Evolutionary conservation across 2,113 vertebrate species (phyloP), one percentile per base, ranked within the genome.

Genomic region (Oxygymnocypris stewartii): DNA sequence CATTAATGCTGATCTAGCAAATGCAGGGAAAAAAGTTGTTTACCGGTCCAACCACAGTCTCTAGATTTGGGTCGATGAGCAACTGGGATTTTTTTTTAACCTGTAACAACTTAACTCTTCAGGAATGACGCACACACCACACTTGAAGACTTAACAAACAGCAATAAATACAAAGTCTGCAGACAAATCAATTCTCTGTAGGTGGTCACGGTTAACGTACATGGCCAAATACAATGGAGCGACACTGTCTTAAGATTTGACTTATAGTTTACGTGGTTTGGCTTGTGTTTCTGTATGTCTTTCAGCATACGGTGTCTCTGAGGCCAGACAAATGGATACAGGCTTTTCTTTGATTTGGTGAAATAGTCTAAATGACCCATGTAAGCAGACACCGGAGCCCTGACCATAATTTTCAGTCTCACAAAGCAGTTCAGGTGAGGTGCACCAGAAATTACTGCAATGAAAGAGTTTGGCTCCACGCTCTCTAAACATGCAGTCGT

Each of bases 391-490:
- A 40, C 69, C 28, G 77, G 73, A 76, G 44, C 37, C 71, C 42
- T 77, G 16, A 76, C 54, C 59, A 28, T 78, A 85, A 63, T 49
- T 85, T 63, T 35, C 42, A 65, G 57, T 9, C n/a, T 11, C 75
- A 49, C 74, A 67, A 65, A 63, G 37, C 8, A 6, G 40, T 84
- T 84, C 83, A 85, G 54, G 57, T 85, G 54, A 85, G 74, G 84
- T 49, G 42, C n/a, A 59, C 47, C 82, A 59, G 54, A 67, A 65
- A 73, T 25, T 65, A 63, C 25, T 51, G 37, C 73, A 85, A 78
- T 28, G 35, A 85, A 69, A 85, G 75, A 42, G 47, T 71, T 79
- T 40, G 61, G 37, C 35, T 49, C 61, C 35, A 7, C 42, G 4
- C 35, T 65, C 42, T 78, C 13, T 78, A 78, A 78, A 85, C 75